Conservation (phyloP, 1,140 invertebrate species). For the Melanaphis sacchari region DNA sequence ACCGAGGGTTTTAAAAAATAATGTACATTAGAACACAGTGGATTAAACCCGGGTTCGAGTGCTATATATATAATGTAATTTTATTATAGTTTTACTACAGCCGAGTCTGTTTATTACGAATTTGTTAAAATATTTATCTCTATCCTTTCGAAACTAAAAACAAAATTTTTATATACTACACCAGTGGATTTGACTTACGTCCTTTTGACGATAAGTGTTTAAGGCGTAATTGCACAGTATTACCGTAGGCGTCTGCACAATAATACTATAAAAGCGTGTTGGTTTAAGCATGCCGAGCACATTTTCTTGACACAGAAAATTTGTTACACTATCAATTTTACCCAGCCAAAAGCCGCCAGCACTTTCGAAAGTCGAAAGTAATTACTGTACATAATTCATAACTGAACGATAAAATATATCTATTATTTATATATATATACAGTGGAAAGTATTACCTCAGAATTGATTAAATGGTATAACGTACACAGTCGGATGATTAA, state of each 20-base stretch:
- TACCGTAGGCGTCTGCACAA: neutral
- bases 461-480: no score
- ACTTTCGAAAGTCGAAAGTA: neutral
- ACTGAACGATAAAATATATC: neutral
- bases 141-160: neutral
- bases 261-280: slow-evolving; percentile 2
- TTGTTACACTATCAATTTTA: slow-evolving; percentile 30
- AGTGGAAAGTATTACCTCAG: no score
- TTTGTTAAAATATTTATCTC: slow-evolving; percentile 12
- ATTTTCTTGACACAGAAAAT: neutral
- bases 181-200: neutral
- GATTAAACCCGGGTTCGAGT: neutral
- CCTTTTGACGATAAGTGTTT: neutral
- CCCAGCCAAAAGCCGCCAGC: neutral
- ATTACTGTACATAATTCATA: neutral
- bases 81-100: neutral
- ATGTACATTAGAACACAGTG: neutral
- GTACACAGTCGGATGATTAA: neutral
- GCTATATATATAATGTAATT: slow-evolving; percentile 11
- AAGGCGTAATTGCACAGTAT: neutral
- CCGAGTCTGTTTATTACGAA: neutral
- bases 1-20: neutral
- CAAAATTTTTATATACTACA: slow-evolving; percentile 1
- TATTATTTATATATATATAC: no score
- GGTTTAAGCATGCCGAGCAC: neutral